Conservation (phyloP, 2,113 vertebrate genomes). For the Nibea albiflora region DNA sequence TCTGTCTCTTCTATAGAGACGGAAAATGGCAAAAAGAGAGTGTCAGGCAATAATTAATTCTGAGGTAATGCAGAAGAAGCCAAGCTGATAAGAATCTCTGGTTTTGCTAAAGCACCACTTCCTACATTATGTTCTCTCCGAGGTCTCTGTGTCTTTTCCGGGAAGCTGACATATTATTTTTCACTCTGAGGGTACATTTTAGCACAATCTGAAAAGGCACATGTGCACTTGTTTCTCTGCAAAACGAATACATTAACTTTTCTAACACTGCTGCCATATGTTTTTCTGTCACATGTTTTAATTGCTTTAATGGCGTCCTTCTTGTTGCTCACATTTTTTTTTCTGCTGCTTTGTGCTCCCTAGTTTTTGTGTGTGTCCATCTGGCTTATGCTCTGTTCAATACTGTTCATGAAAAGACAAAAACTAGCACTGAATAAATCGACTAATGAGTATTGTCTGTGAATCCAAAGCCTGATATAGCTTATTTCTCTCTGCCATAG, state of each 20-base stretch:
- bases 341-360: constrained; percentile 6
- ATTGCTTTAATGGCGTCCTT: constrained; percentile 43
- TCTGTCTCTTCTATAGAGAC: constrained; percentile 30
- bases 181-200: neutral
- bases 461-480: neutral
- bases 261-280: constrained; percentile 44
- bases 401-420: neutral
- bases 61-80: constrained; percentile 29
- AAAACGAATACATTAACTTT: constrained; percentile 49
- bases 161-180: neutral
- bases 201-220: constrained; percentile 51
- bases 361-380: constrained; percentile 1
- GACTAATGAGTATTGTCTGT: neutral
- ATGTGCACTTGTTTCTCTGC: constrained; percentile 20
- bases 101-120: constrained; percentile 17
- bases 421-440: neutral
- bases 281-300: constrained; percentile 46
- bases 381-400: neutral
- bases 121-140: constrained; percentile 20
- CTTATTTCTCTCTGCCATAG: neutral
- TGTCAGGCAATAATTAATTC: constrained; percentile 60
- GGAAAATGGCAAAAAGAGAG: constrained; percentile 34
- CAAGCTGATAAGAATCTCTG: constrained; percentile 38
- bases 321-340: constrained; percentile 36
- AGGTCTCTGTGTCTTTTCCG: neutral